Percentiles rank a stretch among this genome's conserved stretches.
Evolutionary conservation across 2,888 invertebrate species (phyloP).

Genomic region (Clunio marinus): DNA sequence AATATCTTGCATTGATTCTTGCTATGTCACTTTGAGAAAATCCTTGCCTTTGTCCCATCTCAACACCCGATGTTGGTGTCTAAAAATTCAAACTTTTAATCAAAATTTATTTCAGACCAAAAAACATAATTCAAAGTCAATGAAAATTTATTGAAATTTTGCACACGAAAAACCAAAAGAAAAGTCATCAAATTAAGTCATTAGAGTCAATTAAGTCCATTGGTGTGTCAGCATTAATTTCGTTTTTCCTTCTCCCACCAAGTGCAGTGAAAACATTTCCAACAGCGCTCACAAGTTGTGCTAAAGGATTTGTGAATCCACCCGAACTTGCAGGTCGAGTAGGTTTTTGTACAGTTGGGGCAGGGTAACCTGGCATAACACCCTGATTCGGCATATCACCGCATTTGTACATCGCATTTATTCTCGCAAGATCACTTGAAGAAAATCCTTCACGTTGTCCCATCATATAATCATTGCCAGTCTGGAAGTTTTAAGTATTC

Average conservation of each 20-base stretch:
- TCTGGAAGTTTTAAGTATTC: background rate
- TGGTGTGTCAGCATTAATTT: no score
- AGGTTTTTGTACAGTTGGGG: background rate
- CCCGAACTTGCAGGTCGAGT: background rate
- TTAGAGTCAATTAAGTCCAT: no score
- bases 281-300: background rate
- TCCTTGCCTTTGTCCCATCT: constrained; percentile 64
- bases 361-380: background rate
- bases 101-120: background rate
- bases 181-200: no score
- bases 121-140: background rate
- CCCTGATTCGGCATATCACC: background rate
- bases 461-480: background rate
- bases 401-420: constrained; percentile 22
- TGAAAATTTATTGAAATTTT: background rate
- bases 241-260: background rate
- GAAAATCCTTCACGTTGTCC: constrained; percentile 29
- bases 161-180: no score
- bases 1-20: constrained; percentile 56
- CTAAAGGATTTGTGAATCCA: background rate
- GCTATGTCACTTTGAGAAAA: constrained; percentile 63
- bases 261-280: background rate
- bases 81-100: background rate
- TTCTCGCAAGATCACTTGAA: background rate
- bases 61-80: background rate